Conservation (phyloP, 2,113 vertebrate genomes). For the Paradisaea rubra region DNA sequence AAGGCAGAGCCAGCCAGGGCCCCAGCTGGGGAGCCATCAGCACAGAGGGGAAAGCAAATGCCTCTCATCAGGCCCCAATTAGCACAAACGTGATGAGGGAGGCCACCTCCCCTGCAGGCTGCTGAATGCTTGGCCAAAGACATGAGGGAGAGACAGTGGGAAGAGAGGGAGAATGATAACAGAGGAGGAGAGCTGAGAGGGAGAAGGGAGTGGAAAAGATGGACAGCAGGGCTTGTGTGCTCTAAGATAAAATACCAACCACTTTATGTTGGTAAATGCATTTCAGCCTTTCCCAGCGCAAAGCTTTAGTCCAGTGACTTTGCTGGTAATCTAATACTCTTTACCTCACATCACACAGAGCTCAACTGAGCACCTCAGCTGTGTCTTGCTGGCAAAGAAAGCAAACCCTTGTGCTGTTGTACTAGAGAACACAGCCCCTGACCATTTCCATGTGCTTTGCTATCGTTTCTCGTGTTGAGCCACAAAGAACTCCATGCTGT, state of each 20-base stretch:
- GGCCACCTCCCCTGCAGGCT: not conserved
- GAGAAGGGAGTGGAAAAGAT: not conserved
- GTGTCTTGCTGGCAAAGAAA: not conserved
- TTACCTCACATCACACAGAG: not conserved
- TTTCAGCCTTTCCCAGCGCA: not conserved
- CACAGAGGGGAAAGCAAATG: not conserved
- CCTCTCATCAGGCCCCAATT: constrained; percentile 25
- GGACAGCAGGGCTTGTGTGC: not conserved
- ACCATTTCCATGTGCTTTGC: not conserved
- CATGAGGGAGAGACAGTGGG: accelerated
- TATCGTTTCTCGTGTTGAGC: not conserved
- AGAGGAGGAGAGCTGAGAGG: not conserved
- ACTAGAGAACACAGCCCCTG: accelerated
- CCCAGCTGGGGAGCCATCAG: constrained; percentile 24
- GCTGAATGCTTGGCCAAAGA: not conserved
- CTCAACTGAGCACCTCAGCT: not conserved
- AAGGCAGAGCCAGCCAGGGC: not conserved
- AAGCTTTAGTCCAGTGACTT: not conserved
- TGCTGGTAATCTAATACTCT: not conserved
- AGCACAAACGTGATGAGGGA: not conserved
- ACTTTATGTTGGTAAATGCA: not conserved
- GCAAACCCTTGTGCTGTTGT: not conserved
- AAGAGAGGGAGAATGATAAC: not conserved
- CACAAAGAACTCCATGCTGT: not conserved
- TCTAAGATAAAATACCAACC: not conserved